phyloP scores from a whole-genome alignment of 2,113 vertebrate species.

The Ictalurus furcatus region DNA sequence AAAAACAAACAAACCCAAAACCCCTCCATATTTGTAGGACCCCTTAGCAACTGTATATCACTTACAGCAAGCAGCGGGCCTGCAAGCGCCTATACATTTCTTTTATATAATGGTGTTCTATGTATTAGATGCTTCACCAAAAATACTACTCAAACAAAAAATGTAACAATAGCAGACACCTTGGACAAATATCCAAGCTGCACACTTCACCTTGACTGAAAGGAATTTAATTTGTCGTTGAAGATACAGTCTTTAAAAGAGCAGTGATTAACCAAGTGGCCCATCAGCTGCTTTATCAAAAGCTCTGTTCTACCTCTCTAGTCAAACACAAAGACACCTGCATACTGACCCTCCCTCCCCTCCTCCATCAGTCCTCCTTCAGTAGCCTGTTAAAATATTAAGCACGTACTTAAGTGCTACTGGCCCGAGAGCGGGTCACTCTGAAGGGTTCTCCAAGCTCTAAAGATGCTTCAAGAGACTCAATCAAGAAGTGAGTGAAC shows the following conservation, averaged over 20 bases:
- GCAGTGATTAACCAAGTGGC: conserved; percentile 48
- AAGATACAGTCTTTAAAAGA: conserved; percentile 40
- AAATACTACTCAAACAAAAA: not conserved
- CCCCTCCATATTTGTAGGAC: not conserved
- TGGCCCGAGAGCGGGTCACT: conserved; percentile 80
- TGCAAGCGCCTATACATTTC: not conserved
- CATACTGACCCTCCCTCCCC: conserved; percentile 53
- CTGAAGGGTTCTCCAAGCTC: conserved; percentile 76
- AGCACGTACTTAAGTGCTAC: conserved; percentile 82
- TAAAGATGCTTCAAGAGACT: conserved; percentile 76
- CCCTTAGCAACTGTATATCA: not conserved
- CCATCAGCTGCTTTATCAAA: conserved; percentile 43
- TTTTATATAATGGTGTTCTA: not conserved
- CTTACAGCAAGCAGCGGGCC: not conserved
- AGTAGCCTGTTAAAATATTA: conserved; percentile 78
- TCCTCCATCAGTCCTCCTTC: conserved; percentile 47
- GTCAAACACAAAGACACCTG: conserved; percentile 51
- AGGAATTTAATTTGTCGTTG: conserved; percentile 26
- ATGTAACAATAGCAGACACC: not conserved
- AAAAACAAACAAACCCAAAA: not conserved
- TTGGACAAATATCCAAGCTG: not conserved
- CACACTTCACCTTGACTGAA: not conserved
- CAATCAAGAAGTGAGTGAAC: conserved; percentile 64
- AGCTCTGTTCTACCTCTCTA: conserved; percentile 42
- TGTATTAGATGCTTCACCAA: not conserved